phyloP scores from a whole-genome alignment of 2,797 vertebrate species.

The Trachops cirrhosus region DNA sequence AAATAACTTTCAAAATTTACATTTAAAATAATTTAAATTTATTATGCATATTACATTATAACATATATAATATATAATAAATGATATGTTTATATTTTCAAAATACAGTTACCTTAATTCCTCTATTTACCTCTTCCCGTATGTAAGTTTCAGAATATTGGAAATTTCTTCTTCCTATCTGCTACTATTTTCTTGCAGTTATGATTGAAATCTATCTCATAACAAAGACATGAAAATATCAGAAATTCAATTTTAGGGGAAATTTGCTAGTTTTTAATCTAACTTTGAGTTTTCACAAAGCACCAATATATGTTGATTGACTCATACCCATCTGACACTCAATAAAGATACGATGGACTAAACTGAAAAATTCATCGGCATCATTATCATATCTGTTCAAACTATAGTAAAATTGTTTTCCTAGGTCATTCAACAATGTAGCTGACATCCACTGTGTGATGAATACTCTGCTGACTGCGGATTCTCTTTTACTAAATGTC shows the following conservation, averaged over 20 bases:
- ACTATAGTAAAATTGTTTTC: not conserved
- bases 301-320: not conserved
- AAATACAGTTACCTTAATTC: not conserved
- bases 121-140: not conserved
- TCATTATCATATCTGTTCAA: not conserved
- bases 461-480: not conserved
- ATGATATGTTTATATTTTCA: not conserved
- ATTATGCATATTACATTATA: not conserved
- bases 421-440: not conserved
- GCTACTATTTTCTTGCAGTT: not conserved
- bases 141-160: not conserved
- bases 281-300: conserved; percentile 5
- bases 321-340: not conserved
- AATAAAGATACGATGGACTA: not conserved
- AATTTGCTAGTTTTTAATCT: not conserved
- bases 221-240: not conserved
- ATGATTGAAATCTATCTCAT: not conserved
- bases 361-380: not conserved
- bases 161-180: not conserved
- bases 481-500: not conserved
- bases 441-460: not conserved
- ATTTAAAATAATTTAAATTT: not conserved
- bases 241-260: not conserved
- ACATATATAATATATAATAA: not conserved
- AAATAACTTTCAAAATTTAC: not conserved